Evolutionary conservation across 2,797 vertebrate species (phyloP).

Genomic region (Botia almorhae): DNA sequence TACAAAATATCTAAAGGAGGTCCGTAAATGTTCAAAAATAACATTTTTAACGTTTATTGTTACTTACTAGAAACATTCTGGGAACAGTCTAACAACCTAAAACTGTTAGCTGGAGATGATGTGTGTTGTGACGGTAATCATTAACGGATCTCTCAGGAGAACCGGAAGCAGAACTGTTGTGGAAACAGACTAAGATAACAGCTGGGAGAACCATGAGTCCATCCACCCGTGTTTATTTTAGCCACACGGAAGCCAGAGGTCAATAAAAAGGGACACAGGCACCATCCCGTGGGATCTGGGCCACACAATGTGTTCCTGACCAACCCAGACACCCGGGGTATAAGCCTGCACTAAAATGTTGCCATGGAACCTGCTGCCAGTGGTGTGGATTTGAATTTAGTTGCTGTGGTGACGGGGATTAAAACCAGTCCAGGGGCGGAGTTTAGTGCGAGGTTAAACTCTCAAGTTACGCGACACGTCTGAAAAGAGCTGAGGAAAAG

Average conservation of each 20-base stretch:
- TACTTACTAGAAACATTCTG: too few species aligned
- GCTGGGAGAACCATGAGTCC: constrained; percentile 11
- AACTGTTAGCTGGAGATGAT: not conserved
- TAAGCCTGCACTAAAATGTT: constrained; percentile 59
- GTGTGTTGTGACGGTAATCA: constrained; percentile 51
- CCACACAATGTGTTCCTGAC: constrained; percentile 21
- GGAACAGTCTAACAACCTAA: too few species aligned
- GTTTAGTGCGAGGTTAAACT: constrained; percentile 31
- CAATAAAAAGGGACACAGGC: constrained; percentile 25
- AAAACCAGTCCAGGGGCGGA: constrained; percentile 43
- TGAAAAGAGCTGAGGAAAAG: not conserved
- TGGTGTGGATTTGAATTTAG: constrained; percentile 66
- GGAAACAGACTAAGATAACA: constrained; percentile 56
- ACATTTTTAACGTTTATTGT: too few species aligned
- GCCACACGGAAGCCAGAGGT: constrained; percentile 24
- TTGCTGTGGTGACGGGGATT: constrained; percentile 56
- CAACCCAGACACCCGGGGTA: constrained; percentile 12
- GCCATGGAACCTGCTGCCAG: constrained; percentile 57
- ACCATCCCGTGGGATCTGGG: constrained; percentile 19
- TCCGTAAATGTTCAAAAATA: too few species aligned
- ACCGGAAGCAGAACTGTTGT: constrained; percentile 16
- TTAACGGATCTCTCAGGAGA: constrained; percentile 40
- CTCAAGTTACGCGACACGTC: constrained; percentile 26
- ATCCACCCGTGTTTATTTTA: constrained; percentile 35
- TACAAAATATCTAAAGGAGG: too few species aligned